Base-by-base conservation (phyloP, 2,113 vertebrate genomes). In the Channa argus region DNA sequence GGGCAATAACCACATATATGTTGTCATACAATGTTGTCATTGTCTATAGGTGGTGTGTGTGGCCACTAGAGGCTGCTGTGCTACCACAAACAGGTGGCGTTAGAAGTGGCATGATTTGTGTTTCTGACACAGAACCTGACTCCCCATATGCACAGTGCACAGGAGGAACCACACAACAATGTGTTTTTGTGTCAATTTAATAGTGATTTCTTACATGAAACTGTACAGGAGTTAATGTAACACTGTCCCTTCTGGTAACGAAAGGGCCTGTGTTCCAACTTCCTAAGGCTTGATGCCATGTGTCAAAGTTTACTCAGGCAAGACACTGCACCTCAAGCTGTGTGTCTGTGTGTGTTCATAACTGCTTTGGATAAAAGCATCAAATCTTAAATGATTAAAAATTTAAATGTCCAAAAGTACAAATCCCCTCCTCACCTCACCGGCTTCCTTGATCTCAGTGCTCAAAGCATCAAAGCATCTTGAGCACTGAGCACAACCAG, bases 11-110 rank as follows among this genome's bases (percentile, higher is more conserved):
- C 24, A 24, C 24, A 24, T 24, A 24, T 1, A 24, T 24, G 24
- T 24, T 24, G 24, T 24, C 24, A 54, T 10, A 12, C 50, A 2
- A 10, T 37, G 33, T 4, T 9, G 1, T 36, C 49, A 9, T 5
- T 0, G 24, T 6, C 34, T 44, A 77, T 33, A 34, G 39, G 59
- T 2, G n/a, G 3, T 8, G 9, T 24, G 6, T 77, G 37, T 46
- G 63, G 55, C 91, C 93, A 89, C 90, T 76, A 88, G 93, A 88
- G 88, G 84, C 53, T 55, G 85, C 86, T 90, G 72, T 83, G 71
- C 60, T 34, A 44, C 83, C 54, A 70, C 3, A 36, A 70, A 79
- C 80, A 55, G 53, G 3, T 8, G 24, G 1, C 24, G 24, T 24
- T 24, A 24, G 24, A 1, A 24, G 24, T 24, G 24, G 24, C 24